These are phyloP conservation scores for Prosopocoilus inquinatus DNA, from an alignment of 2,888 invertebrate species.

Conservation along the genomic window DNA sequence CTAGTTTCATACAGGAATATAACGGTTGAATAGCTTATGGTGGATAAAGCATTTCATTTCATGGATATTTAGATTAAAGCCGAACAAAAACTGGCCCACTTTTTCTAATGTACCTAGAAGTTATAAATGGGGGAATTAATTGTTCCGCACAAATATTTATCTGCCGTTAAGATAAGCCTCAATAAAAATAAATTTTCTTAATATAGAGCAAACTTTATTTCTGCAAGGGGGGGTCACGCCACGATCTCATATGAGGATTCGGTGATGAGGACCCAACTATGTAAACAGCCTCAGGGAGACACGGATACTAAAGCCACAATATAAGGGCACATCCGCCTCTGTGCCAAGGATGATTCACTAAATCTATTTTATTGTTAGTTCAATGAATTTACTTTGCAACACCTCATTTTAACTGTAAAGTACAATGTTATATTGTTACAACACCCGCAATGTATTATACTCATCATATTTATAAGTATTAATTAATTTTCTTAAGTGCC, in stretches of 20 bases:
- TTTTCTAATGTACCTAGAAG: no score
- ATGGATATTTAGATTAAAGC: constrained; percentile 8
- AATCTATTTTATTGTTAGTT: no score
- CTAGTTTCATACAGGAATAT: constrained; percentile 9
- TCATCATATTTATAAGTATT: no score
- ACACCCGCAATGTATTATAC: no score
- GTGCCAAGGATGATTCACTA: no score
- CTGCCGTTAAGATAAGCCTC: neutral
- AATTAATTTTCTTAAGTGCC: no score
- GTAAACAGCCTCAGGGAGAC: constrained; percentile 19
- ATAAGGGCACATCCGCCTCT: no score
- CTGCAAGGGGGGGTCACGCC: constrained; percentile 9
- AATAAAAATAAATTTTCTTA: constrained; percentile 21
- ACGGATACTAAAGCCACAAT: no score
- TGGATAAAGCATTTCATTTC: constrained; percentile 17
- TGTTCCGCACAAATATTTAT: constrained; percentile 1
- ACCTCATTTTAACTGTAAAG: no score
- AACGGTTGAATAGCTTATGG: constrained; percentile 19
- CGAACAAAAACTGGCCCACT: neutral
- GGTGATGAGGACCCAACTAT: constrained; percentile 17
- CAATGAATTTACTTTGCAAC: no score
- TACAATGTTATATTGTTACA: no score
- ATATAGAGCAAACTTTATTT: constrained; percentile 28
- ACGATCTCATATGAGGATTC: constrained; percentile 14
- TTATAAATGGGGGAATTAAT: neutral